Conservation (phyloP, 2,888 invertebrate genomes). For the Nasonovia ribisnigri region DNA sequence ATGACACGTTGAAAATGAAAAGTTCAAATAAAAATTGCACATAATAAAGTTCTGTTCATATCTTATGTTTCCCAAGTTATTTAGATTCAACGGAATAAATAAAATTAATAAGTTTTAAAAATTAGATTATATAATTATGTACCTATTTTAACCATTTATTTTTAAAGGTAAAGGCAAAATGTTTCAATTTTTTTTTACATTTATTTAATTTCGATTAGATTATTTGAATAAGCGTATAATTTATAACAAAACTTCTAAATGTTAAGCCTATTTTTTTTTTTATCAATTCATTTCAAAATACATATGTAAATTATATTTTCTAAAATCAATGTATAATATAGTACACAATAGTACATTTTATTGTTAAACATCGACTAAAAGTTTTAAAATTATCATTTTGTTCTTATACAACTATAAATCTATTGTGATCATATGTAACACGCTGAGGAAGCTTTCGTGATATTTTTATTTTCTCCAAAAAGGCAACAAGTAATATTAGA, state of each 20-base stretch:
- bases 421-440: background rate
- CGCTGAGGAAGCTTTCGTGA: background rate
- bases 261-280: background rate
- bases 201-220: background rate
- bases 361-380: background rate
- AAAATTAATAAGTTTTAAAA: background rate
- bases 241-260: background rate
- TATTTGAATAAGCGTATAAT: background rate
- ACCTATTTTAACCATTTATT: background rate
- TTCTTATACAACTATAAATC: background rate
- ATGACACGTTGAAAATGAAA: slow-evolving; percentile 18
- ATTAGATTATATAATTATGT: background rate
- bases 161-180: background rate
- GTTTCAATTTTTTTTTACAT: background rate
- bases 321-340: background rate
- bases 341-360: background rate
- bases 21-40: background rate
- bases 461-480: background rate
- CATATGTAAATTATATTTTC: background rate
- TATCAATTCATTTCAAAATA: background rate
- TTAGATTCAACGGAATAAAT: background rate
- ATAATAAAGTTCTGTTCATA: background rate
- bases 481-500: background rate
- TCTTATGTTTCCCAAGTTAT: background rate
- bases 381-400: background rate